A percentile compares a stretch with the other conserved stretches of the same genome.
Conservation (phyloP, 2,888 invertebrate species). For the Orthonevra nobilis region DNA sequence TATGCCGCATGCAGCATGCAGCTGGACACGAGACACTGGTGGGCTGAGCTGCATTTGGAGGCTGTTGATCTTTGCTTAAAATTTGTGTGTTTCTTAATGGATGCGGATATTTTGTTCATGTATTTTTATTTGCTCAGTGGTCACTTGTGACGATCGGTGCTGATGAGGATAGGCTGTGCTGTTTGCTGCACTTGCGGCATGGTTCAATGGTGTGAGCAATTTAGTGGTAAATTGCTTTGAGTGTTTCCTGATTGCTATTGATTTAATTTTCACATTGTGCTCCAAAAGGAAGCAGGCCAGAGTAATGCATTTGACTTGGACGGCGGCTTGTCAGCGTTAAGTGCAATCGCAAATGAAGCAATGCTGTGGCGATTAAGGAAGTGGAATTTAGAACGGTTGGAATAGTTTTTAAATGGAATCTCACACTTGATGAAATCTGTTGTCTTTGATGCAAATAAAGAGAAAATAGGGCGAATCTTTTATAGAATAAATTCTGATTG, state of each 20-base stretch:
- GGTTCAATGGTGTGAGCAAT: slow-evolving; percentile 19
- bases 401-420: too few species aligned
- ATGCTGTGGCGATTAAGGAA: too few species aligned
- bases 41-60: slow-evolving; percentile 33
- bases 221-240: slow-evolving; percentile 29
- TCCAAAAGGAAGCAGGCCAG: neutral
- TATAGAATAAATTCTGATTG: too few species aligned
- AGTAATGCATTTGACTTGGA: neutral
- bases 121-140: neutral
- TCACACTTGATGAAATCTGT: too few species aligned
- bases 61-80: slow-evolving; percentile 61
- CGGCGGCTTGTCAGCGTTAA: too few species aligned
- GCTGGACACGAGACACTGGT: slow-evolving; percentile 38
- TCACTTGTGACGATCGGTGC: slow-evolving; percentile 20
- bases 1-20: slow-evolving; percentile 21
- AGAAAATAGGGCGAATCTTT: too few species aligned
- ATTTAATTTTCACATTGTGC: neutral
- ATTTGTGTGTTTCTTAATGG: slow-evolving; percentile 58
- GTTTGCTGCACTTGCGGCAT: neutral
- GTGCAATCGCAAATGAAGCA: neutral
- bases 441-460: too few species aligned
- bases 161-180: neutral
- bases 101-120: slow-evolving; percentile 27
- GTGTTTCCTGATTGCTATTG: slow-evolving; percentile 8
- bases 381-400: too few species aligned